These are phyloP conservation scores for Zhuqinia jingwanae DNA, from an alignment of 2,888 invertebrate species.

Conservation along the genomic window DNA sequence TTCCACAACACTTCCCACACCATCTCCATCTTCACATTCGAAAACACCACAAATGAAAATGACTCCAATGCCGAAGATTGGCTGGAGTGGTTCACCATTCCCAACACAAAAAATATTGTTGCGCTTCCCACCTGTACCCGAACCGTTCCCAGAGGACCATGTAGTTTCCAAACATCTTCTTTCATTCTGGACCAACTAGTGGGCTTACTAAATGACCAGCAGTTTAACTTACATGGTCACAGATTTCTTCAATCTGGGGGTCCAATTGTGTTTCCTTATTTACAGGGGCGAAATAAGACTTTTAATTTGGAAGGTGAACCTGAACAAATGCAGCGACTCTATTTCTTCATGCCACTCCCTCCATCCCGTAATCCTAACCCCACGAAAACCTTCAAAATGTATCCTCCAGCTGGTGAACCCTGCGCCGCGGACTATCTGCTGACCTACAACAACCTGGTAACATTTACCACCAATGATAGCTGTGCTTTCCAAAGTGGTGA, in stretches of 20 bases:
- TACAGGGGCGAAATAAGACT: neutral
- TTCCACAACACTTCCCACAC: conserved; percentile 43
- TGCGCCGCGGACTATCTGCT: too few relatives aligned
- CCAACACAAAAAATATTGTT: conserved; percentile 72
- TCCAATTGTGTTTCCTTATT: neutral
- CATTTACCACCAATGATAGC: neutral
- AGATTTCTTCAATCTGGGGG: conserved; percentile 62
- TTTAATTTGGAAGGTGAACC: neutral
- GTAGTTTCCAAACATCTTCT: conserved; percentile 37
- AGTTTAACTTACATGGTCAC: conserved; percentile 7
- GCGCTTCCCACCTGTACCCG: conserved; percentile 63
- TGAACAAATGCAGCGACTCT: neutral
- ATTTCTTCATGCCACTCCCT: conserved; percentile 22
- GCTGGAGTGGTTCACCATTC: conserved; percentile 73
- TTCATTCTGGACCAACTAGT: conserved; percentile 63
- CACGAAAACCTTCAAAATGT: too few relatives aligned
- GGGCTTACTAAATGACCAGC: conserved; percentile 49
- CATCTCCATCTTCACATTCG: conserved; percentile 73
- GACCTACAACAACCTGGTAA: neutral
- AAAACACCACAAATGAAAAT: conserved; percentile 38
- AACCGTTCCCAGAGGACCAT: neutral
- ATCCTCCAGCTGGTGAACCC: too few relatives aligned
- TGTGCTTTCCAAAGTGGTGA: conserved; percentile 24
- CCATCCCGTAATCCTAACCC: too few relatives aligned
- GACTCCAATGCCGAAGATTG: conserved; percentile 47